Evolutionary conservation across 1,140 invertebrate genomes (phyloP).

Genomic region (Linepithema humile): DNA sequence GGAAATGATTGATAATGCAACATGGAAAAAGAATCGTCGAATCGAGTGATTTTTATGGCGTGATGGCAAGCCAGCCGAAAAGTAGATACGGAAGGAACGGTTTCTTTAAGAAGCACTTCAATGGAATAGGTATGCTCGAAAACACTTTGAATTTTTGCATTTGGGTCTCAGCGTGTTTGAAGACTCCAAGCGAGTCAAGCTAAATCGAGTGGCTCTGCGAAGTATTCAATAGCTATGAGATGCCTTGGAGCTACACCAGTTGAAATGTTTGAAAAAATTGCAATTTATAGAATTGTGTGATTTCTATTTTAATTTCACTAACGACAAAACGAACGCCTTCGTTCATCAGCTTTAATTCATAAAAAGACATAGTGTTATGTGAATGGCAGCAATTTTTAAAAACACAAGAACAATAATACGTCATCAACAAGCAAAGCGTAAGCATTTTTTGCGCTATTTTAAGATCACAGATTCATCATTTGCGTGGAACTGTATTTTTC

Average conservation of each 20-base stretch:
- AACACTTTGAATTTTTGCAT: constrained; percentile 38
- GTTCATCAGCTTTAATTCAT: neutral
- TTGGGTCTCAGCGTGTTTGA: neutral
- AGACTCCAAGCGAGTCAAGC: neutral
- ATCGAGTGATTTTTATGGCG: neutral
- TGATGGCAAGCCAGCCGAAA: neutral
- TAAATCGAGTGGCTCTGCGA: constrained; percentile 2
- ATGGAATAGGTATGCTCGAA: neutral
- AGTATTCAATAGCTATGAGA: constrained; percentile 10
- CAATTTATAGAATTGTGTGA: constrained; percentile 2
- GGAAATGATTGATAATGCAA: constrained; percentile 36
- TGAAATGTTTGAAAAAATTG: neutral
- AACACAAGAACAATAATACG: neutral
- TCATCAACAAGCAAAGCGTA: neutral
- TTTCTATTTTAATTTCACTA: neutral
- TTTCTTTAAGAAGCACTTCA: constrained; percentile 2
- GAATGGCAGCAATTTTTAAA: neutral
- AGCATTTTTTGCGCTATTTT: neutral
- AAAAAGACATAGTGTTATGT: neutral
- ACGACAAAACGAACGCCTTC: neutral
- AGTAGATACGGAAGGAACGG: too few relatives aligned
- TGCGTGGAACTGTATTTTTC: neutral
- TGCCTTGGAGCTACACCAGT: neutral
- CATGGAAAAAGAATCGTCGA: constrained; percentile 1
- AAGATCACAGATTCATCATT: neutral